Evolutionary conservation across 1,140 invertebrate genomes (phyloP), one percentile per base, ranked within the genome.

Genomic region (Cotesia typhae): DNA sequence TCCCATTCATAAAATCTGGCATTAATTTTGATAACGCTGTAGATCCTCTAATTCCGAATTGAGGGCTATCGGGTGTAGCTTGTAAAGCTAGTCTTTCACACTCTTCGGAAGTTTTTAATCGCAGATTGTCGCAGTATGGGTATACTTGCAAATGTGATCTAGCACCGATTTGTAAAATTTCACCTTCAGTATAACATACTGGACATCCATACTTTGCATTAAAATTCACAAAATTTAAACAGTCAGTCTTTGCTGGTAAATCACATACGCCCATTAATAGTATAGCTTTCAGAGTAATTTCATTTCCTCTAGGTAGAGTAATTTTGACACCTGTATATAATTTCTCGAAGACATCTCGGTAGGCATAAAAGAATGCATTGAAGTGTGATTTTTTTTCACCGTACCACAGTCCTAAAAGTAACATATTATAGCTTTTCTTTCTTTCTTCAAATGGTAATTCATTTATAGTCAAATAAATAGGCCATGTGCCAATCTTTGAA

Each of bases 401-500:
- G 61, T 72, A 73, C 78, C 76, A 77, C 4, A 79, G 61, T 7
- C 70, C 75, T 51, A 47, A 70, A 6, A 82, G 60, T 10, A 82
- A 55, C 7, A 76, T 77, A 60, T 79, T 78, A 60, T 75, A 55
- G 66, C 65, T 60, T 74, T 61, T 63, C 72, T 74, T 77, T 20
- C 75, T 71, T 67, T 76, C 55, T 41, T 71, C 14, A 67, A 74
- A 80, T 6, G 75, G 67, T 51, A 83, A 67, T 74, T 84, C 80
- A 72, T 82, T 83, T 3, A 84, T 72, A 57, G 74, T 67, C 5
- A 80, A 61, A 57, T 82, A 76, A n/a, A 82, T 69, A 36, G 81
- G 80, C 80, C 82, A 84, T 52, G 81, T 73, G 66, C 76, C 77
- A 20, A 75, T 74, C 72, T 77, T 70, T 28, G 81, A 81, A 1